Evolutionary conservation across 2,797 vertebrate genomes (phyloP), one percentile per base, ranked within the genome.

Genomic region (Aotus griseimembra): DNA sequence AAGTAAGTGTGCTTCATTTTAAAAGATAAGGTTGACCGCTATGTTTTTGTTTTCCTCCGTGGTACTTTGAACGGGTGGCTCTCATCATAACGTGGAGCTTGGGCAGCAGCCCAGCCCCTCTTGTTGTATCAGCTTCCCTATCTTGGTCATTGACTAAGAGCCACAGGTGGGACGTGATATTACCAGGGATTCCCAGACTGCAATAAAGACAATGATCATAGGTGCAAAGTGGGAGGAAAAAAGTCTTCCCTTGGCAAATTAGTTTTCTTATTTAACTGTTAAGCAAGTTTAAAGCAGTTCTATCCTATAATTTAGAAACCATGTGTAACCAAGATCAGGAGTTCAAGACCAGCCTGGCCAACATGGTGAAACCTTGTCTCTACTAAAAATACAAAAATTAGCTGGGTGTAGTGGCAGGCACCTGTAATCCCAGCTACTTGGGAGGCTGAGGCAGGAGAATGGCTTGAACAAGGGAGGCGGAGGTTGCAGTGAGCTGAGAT

Each of bases 1-100:
- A 98, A 13, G 99, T 99, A 96, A 99, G 99, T 99, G 44, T 44
- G 3, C 61, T 83, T 75, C 41, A 20, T 75, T 86, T 83, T 67
- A 30, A 84, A 93, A 92, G 46, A 52, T 80, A 82, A 81, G 12
- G 9, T 46, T 7, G 26, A 24, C 30, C 5, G 13, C 22, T 64
- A 8, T 36, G 30, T 50, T 85, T 95, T 76, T 1, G 1, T 72
- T 88, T 39, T 36, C 33, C 5, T 41, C 10, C 22, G 5, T 46
- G 20, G 26, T 8, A 36, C 30, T 85, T 67, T 70, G n/a, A 90
- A 50, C 61, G 36, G 30, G 44, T 36, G 39, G 12, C n/a, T 52
- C 22, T 88, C 58, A n/a, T 30, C 28, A 70, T 48, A 33, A 57
- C 8, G 0, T 95, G 79, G 36, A 57, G 48, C 41, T 1, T 0